A percentile compares a stretch with the other conserved stretches of the same genome.
Evolutionary conservation across 2,113 vertebrate genomes (phyloP).

Genomic region (Potamarius usumacintae): DNA sequence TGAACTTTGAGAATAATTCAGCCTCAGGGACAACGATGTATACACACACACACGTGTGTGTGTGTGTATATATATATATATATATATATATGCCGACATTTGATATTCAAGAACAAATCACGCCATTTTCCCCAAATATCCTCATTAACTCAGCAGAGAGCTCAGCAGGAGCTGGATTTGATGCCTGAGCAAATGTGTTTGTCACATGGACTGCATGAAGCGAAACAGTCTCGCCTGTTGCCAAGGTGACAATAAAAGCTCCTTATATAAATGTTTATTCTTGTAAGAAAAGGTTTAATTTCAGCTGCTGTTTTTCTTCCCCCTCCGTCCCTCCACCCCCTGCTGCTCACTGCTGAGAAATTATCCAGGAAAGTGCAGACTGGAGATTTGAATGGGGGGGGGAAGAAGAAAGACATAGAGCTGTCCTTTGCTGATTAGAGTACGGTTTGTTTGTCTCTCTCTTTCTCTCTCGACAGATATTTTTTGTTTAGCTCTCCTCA

Average conservation of each 20-base stretch:
- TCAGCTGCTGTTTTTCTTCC: constrained; percentile 44
- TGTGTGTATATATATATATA: too few species aligned
- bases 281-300: constrained; percentile 52
- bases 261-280: constrained; percentile 58
- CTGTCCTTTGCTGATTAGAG: constrained; percentile 23
- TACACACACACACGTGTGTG: too few species aligned
- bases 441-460: constrained; percentile 21
- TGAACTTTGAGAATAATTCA: constrained; percentile 35
- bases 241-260: constrained; percentile 57
- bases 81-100: not conserved
- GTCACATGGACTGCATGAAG: constrained; percentile 49
- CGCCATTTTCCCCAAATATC: constrained; percentile 38
- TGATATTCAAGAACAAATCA: constrained; percentile 49
- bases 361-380: constrained; percentile 32
- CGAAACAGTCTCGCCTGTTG: constrained; percentile 56
- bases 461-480: constrained; percentile 16
- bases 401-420: not conserved
- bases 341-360: constrained; percentile 32
- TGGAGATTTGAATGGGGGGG: constrained; percentile 14
- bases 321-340: constrained; percentile 25
- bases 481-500: constrained; percentile 12
- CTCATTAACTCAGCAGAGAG: constrained; percentile 46
- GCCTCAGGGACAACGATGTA: constrained; percentile 29
- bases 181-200: constrained; percentile 54
- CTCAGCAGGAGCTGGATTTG: constrained; percentile 47